Percentiles rank a stretch among this genome's conserved stretches.
Conservation (phyloP, 2,113 vertebrate genomes). For the Symphodus melops region DNA sequence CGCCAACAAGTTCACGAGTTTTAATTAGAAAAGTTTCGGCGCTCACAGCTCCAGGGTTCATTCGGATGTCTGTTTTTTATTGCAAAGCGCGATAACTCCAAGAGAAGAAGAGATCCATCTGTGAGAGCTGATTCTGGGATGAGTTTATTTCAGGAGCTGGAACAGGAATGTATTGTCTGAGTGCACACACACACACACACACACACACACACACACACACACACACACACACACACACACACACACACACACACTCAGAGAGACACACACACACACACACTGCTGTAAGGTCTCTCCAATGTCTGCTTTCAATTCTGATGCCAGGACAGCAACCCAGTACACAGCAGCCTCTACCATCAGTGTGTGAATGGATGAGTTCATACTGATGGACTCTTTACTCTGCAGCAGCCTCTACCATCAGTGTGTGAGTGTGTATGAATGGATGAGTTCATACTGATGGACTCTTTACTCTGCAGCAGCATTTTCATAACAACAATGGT, state of each 20-base stretch:
- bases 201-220: slow-evolving; percentile 9
- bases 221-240: slow-evolving; percentile 12
- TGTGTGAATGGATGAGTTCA: too few species aligned
- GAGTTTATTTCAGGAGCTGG: slow-evolving; percentile 39
- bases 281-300: slow-evolving; percentile 18
- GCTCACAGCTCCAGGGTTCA: slow-evolving; percentile 14
- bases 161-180: slow-evolving; percentile 43
- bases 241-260: slow-evolving; percentile 9
- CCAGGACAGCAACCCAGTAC: slow-evolving; percentile 13
- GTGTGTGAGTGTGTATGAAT: too few species aligned
- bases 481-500: too few species aligned
- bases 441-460: too few species aligned
- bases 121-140: slow-evolving; percentile 28
- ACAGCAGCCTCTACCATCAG: too few species aligned
- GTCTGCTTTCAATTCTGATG: slow-evolving; percentile 21
- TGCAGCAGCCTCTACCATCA: too few species aligned
- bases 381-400: too few species aligned
- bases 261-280: not conserved
- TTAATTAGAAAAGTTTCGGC: slow-evolving; percentile 58
- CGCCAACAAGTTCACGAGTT: slow-evolving; percentile 53
- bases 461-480: too few species aligned
- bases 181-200: slow-evolving; percentile 6
- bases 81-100: slow-evolving; percentile 33
- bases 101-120: slow-evolving; percentile 39
- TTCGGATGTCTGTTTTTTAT: slow-evolving; percentile 4